phyloP scores from a whole-genome alignment of 1,140 invertebrate genomes.

The Psilanteris sp. region DNA sequence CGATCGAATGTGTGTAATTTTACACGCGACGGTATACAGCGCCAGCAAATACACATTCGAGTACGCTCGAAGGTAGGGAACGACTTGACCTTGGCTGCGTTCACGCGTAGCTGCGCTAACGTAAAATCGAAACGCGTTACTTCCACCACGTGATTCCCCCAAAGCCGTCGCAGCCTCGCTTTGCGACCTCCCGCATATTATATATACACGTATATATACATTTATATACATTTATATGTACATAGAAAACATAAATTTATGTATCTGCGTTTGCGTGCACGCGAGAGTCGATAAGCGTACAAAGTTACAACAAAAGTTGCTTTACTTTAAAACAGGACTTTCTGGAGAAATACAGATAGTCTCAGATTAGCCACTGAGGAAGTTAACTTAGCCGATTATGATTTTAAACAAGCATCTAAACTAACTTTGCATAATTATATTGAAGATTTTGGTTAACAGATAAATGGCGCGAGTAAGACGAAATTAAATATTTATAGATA shows the following conservation, averaged over 20 bases:
- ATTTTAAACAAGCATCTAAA: too few relatives aligned
- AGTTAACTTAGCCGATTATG: too few relatives aligned
- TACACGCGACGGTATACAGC: conserved; percentile 20
- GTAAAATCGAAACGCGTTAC: conserved; percentile 81
- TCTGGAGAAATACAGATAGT: too few relatives aligned
- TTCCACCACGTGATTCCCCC: conserved; percentile 79
- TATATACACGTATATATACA: conserved; percentile 26
- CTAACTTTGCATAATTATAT: too few relatives aligned
- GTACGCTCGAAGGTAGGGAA: conserved; percentile 72
- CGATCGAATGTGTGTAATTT: conserved; percentile 52
- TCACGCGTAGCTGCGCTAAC: conserved; percentile 77
- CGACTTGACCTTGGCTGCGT: conserved; percentile 80
- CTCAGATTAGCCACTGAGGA: too few relatives aligned
- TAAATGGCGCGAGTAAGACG: too few relatives aligned
- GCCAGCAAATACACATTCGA: conserved; percentile 33
- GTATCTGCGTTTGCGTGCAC: background rate
- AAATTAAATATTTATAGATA: too few relatives aligned
- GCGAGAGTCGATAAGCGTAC: too few relatives aligned
- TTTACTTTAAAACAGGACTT: too few relatives aligned
- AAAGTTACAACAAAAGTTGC: too few relatives aligned
- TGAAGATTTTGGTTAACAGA: too few relatives aligned
- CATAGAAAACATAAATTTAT: conserved; percentile 19
- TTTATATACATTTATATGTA: conserved; percentile 17
- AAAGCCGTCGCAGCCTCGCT: conserved; percentile 77
- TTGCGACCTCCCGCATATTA: conserved; percentile 67